These are phyloP conservation scores for Drosophila simulans DNA, from an alignment of 1,140 invertebrate species.

Conservation along the genomic window DNA sequence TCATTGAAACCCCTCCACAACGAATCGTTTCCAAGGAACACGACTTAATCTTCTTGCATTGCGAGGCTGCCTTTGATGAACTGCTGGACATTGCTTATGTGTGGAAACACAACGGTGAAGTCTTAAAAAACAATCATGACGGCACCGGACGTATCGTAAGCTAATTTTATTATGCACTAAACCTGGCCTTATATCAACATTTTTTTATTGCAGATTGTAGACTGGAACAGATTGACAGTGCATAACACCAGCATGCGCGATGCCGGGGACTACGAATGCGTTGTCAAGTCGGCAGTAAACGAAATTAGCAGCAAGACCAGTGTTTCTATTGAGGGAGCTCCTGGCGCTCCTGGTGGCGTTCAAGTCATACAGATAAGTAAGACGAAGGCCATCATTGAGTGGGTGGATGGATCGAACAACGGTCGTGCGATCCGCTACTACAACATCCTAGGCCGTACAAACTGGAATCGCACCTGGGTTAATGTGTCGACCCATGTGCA, in stretches of 20 bases:
- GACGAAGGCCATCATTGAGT: slow-evolving; percentile 91
- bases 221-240: slow-evolving; percentile 91
- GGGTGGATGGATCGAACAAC: slow-evolving; percentile 95
- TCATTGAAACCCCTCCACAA: slow-evolving; percentile 88
- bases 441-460: slow-evolving; percentile 92
- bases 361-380: slow-evolving; percentile 91
- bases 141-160: slow-evolving; percentile 85
- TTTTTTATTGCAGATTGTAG: slow-evolving; percentile 84
- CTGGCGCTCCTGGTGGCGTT: slow-evolving; percentile 92
- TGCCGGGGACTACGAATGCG: slow-evolving; percentile 94
- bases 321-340: slow-evolving; percentile 92
- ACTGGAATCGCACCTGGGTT: slow-evolving; percentile 94
- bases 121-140: slow-evolving; percentile 88
- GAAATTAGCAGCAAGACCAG: slow-evolving; percentile 89
- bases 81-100: slow-evolving; percentile 94
- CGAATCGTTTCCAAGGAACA: slow-evolving; percentile 89
- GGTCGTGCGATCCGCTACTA: slow-evolving; percentile 91
- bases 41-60: slow-evolving; percentile 90
- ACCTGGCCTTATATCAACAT: neutral
- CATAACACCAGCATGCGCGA: slow-evolving; percentile 93
- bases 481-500: slow-evolving; percentile 88
- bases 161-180: slow-evolving; percentile 1
- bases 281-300: slow-evolving; percentile 94
- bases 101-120: slow-evolving; percentile 95
- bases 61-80: slow-evolving; percentile 92